Evolutionary conservation across 2,797 vertebrate genomes (phyloP).

Genomic region (Sebastes melanostomus): DNA sequence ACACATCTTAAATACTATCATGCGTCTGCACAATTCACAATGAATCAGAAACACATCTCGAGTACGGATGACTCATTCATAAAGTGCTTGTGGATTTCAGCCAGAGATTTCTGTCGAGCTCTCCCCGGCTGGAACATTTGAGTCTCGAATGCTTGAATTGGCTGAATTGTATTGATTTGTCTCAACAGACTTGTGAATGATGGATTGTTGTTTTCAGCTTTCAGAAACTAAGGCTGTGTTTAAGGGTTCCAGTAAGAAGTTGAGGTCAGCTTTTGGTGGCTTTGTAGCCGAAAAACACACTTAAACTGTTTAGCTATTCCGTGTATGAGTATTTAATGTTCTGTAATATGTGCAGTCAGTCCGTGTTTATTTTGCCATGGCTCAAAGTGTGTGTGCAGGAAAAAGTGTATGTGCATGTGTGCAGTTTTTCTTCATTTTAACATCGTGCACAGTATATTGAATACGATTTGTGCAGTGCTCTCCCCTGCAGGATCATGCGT

Average conservation of each 20-base stretch:
- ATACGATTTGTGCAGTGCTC: neutral
- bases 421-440: neutral
- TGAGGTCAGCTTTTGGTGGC: conserved; percentile 30
- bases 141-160: conserved; percentile 44
- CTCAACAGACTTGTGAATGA: conserved; percentile 53
- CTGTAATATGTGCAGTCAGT: conserved; percentile 14
- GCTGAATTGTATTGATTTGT: conserved; percentile 55
- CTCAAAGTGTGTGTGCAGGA: conserved; percentile 1
- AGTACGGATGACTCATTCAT: conserved; percentile 68
- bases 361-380: conserved; percentile 14
- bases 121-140: conserved; percentile 38
- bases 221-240: conserved; percentile 35
- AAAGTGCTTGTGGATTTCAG: conserved; percentile 54
- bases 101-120: conserved; percentile 30
- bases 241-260: conserved; percentile 34
- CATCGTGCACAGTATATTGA: neutral
- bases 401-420: neutral
- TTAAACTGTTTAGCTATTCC: conserved; percentile 27
- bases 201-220: conserved; percentile 50
- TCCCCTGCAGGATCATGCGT: neutral
- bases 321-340: conserved; percentile 29
- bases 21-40: conserved; percentile 31
- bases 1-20: conserved; percentile 42
- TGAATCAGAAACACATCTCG: conserved; percentile 50
- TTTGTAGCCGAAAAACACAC: conserved; percentile 23